phyloP scores from a whole-genome alignment of 1,140 invertebrate species.

The Papilio aristodemus region DNA sequence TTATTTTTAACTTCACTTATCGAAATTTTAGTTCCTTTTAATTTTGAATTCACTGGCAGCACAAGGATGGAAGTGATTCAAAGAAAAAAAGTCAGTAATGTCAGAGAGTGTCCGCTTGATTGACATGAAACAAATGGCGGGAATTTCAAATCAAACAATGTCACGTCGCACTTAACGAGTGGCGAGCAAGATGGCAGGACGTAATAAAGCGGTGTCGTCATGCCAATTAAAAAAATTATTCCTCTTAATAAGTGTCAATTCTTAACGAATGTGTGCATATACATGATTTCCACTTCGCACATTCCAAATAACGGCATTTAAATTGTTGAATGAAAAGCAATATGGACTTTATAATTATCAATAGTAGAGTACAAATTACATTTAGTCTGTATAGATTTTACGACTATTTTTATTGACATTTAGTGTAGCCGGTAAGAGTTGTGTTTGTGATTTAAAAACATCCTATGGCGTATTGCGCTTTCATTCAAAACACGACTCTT shows the following conservation, averaged over 20 bases:
- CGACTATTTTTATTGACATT: constrained; percentile 79
- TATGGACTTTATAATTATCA: constrained; percentile 47
- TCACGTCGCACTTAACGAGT: constrained; percentile 56
- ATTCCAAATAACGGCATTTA: constrained; percentile 46
- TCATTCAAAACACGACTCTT: constrained; percentile 47
- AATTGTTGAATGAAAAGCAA: constrained; percentile 37
- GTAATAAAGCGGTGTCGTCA: constrained; percentile 77
- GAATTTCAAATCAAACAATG: constrained; percentile 75
- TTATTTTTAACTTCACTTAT: constrained; percentile 27
- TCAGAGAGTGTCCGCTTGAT: constrained; percentile 58
- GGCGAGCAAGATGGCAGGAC: constrained; percentile 47
- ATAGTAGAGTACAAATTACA: constrained; percentile 43
- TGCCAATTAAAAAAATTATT: constrained; percentile 79
- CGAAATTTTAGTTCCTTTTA: constrained; percentile 15
- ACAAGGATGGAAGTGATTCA: constrained; percentile 27
- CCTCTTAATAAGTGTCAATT: constrained; percentile 79
- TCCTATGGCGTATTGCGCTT: constrained; percentile 41
- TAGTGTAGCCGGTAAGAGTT: constrained; percentile 69
- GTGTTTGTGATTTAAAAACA: constrained; percentile 53
- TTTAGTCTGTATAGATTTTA: constrained; percentile 61
- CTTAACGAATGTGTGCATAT: constrained; percentile 79
- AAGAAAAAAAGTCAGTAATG: constrained; percentile 40
- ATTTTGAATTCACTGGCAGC: constrained; percentile 30
- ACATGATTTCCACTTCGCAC: constrained; percentile 79
- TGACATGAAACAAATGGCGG: constrained; percentile 61